Evolutionary conservation across 1,140 invertebrate genomes (phyloP), one percentile per base, ranked within the genome.

Genomic region (Drosophila arawakana): DNA sequence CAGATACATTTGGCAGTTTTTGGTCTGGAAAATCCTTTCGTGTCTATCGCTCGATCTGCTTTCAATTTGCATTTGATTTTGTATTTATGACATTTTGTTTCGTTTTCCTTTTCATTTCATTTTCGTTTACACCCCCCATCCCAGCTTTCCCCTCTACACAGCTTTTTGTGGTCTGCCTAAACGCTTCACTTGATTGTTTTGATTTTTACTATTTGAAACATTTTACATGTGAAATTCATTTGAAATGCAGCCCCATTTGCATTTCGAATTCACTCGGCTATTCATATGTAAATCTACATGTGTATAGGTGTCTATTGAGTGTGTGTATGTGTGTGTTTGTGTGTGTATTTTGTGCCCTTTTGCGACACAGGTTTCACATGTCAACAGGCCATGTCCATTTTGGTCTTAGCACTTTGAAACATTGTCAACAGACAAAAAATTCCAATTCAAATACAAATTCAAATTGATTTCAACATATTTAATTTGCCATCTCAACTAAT

Each of bases 61-160:
- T 88, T 86, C 84, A 89, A 88, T 88, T 88, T 88, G 83, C 84
- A 88, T 88, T 89, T 88, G 76, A 88, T 88, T 88, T 88, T 89
- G 83, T 88, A 88, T 88, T 88, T 88, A 88, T 88, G 84, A 88
- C 80, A 88, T 88, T 30, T 88, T 81, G 73, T 69, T 70, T 78
- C 72, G 60, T 76, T 57, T 71, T 43, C 43, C 54, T 73, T 60
- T 59, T 13, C 46, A 25, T 50, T 73, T 58, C 57, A 39, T 50
- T 73, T 58, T 73, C 35, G 70, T 52, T 55, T 67, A 7, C 44
- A 7, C 39, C 3, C 49, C 35, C 15, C 7, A 1, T 8, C 59
- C 13, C 11, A 10, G 30, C 47, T 13, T 7, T 21, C 21, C 30
- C 35, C 44, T 21, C 34, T 18, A 37, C 18, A 39, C 10, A 0